Evolutionary conservation across 2,797 vertebrate genomes (phyloP).

Genomic region (Pseudomugil tenellus): DNA sequence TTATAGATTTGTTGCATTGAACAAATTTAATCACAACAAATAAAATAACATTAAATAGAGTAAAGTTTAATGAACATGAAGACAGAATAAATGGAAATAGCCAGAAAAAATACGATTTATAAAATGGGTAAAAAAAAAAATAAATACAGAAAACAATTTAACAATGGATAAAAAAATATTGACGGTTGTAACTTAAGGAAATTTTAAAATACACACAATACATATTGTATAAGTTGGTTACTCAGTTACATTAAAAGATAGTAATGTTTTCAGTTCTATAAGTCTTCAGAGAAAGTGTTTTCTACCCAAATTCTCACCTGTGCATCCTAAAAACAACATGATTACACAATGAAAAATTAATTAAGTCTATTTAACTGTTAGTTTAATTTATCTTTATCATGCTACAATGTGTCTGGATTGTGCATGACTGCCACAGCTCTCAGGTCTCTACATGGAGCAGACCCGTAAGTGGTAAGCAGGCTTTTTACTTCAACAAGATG

Average conservation of each 20-base stretch:
- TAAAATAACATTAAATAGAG: neutral
- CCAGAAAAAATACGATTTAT: neutral
- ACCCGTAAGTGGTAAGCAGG: neutral
- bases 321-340: neutral
- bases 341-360: neutral
- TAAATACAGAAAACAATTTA: neutral
- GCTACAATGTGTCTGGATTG: neutral
- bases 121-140: neutral
- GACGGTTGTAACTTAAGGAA: neutral
- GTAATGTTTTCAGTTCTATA: too few relatives aligned
- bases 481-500: neutral
- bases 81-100: neutral
- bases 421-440: too few relatives aligned
- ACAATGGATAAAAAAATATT: neutral
- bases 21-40: too few relatives aligned
- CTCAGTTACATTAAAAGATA: too few relatives aligned
- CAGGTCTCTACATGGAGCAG: neutral
- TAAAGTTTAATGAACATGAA: neutral
- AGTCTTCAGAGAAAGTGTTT: neutral
- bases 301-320: neutral
- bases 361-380: too few relatives aligned
- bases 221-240: neutral
- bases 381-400: neutral
- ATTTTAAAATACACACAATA: neutral
- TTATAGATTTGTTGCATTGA: too few relatives aligned